Evolutionary conservation across 1,140 invertebrate species (phyloP).

Genomic region (Campodea augens): DNA sequence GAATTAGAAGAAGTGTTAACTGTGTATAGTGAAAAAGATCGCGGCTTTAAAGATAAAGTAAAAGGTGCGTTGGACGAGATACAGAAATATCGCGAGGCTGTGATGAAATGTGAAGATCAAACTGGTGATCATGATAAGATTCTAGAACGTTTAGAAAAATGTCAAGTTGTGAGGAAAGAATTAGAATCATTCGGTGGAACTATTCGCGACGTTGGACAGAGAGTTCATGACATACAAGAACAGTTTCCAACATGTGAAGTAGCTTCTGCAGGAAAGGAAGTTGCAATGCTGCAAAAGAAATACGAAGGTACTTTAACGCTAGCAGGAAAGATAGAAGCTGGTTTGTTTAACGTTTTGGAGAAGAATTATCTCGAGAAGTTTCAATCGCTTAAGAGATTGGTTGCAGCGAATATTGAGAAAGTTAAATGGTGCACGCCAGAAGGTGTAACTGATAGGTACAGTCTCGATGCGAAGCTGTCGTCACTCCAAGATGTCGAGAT

Average conservation of each 20-base stretch:
- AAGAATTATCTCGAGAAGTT: slow-evolving; percentile 76
- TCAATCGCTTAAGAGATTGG: slow-evolving; percentile 52
- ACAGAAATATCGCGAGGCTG: slow-evolving; percentile 55
- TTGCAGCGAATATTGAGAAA: slow-evolving; percentile 65
- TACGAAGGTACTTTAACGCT: slow-evolving; percentile 50
- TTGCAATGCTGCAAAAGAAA: slow-evolving; percentile 52
- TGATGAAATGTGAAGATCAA: slow-evolving; percentile 79
- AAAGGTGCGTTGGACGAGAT: slow-evolving; percentile 46
- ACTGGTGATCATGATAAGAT: slow-evolving; percentile 70
- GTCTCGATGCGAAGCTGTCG: slow-evolving; percentile 74
- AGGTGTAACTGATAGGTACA: slow-evolving; percentile 67
- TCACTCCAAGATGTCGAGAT: slow-evolving; percentile 56
- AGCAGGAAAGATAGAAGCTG: slow-evolving; percentile 60
- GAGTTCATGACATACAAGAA: slow-evolving; percentile 46
- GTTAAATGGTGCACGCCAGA: slow-evolving; percentile 81
- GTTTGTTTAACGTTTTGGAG: slow-evolving; percentile 57
- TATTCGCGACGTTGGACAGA: slow-evolving; percentile 42
- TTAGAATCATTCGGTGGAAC: slow-evolving; percentile 35
- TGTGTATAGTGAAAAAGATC: slow-evolving; percentile 50
- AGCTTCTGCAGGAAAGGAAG: slow-evolving; percentile 53
- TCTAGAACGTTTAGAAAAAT: slow-evolving; percentile 50
- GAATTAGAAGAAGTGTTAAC: slow-evolving; percentile 51
- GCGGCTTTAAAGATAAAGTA: slow-evolving; percentile 42
- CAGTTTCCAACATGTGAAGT: slow-evolving; percentile 61
- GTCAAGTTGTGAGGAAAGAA: slow-evolving; percentile 45